phyloP scores from a whole-genome alignment of 2,888 invertebrate genomes.

The Carpatolechia fugitivella region DNA sequence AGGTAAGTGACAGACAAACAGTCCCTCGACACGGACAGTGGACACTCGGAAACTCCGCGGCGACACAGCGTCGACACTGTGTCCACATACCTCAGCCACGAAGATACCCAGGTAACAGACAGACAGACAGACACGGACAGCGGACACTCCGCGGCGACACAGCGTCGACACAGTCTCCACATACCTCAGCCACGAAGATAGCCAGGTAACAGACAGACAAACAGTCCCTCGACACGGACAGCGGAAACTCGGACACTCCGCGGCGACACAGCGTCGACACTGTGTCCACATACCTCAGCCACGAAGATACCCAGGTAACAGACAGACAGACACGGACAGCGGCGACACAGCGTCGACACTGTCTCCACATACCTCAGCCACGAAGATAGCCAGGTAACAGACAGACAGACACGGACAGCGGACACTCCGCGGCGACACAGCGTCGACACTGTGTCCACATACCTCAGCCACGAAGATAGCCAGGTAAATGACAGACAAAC shows the following conservation, averaged over 20 bases:
- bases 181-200: constrained; percentile 87
- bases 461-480: constrained; percentile 85
- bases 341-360: constrained; percentile 91
- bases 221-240: too few species aligned
- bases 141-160: constrained; percentile 77
- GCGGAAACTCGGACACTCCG: too few species aligned
- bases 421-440: constrained; percentile 82
- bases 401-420: too few species aligned
- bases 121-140: not conserved
- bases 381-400: constrained; percentile 54
- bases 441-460: constrained; percentile 93
- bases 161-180: constrained; percentile 94
- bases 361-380: constrained; percentile 93
- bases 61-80: not conserved
- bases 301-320: constrained; percentile 57
- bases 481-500: too few species aligned
- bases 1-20: constrained; percentile 38
- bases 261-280: constrained; percentile 92
- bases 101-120: constrained; percentile 39
- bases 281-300: constrained; percentile 92
- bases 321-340: constrained; percentile 22
- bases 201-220: too few species aligned
- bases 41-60: not conserved
- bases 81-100: constrained; percentile 91
- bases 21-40: too few species aligned